Conservation (phyloP, 2,888 invertebrate genomes). For the Anthoptus insignis region DNA sequence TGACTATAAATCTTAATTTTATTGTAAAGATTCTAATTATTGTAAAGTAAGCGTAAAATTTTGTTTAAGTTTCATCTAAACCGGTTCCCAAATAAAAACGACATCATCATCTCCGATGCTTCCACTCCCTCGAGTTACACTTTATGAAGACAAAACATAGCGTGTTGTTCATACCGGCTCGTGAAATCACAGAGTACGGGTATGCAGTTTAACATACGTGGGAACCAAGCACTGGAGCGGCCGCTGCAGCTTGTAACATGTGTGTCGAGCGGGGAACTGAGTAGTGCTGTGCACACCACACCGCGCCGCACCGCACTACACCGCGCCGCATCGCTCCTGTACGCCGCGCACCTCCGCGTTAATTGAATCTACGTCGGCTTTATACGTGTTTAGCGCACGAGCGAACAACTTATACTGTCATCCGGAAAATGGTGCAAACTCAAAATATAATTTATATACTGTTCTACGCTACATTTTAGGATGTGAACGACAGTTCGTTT, state of each 20-base stretch:
- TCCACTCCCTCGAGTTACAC: too few species aligned
- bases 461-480: neutral
- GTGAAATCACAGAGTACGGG: too few species aligned
- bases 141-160: too few species aligned
- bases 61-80: too few species aligned
- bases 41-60: too few species aligned
- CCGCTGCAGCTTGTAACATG: slow-evolving; percentile 14
- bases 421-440: neutral
- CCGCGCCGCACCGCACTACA: slow-evolving; percentile 75
- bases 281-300: slow-evolving; percentile 74
- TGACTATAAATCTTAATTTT: too few species aligned
- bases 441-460: neutral
- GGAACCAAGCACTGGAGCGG: too few species aligned
- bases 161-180: too few species aligned
- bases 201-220: too few species aligned
- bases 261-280: slow-evolving; percentile 53
- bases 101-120: too few species aligned
- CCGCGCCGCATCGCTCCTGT: slow-evolving; percentile 72
- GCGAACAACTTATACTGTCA: neutral
- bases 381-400: slow-evolving; percentile 25
- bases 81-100: too few species aligned
- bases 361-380: slow-evolving; percentile 65
- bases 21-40: too few species aligned
- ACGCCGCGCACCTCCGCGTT: slow-evolving; percentile 68
- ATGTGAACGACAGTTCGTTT: neutral